These are phyloP conservation scores for Phocides pigmalion DNA, from an alignment of 1,140 invertebrate species.

Conservation along the genomic window DNA sequence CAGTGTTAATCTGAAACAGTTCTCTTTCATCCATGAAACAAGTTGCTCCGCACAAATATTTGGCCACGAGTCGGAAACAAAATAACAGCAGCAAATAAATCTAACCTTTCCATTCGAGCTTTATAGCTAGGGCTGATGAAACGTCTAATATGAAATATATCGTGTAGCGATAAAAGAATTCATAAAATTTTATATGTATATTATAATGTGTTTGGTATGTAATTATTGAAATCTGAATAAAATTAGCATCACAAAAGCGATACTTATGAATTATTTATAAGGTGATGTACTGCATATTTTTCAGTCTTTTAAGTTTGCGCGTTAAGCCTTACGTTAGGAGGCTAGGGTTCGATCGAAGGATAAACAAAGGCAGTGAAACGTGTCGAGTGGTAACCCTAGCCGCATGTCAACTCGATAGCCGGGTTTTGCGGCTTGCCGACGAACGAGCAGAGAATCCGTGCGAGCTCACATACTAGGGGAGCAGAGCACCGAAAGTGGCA, in stretches of 20 bases:
- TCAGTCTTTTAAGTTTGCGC: conserved; percentile 16
- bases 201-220: conserved; percentile 63
- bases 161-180: conserved; percentile 45
- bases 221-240: conserved; percentile 65
- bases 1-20: conserved; percentile 10
- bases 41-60: conserved; percentile 47
- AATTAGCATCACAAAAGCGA: conserved; percentile 62
- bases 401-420: conserved; percentile 55
- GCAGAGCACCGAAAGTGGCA: conserved; percentile 61
- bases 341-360: conserved; percentile 27
- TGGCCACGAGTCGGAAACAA: conserved; percentile 43
- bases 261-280: conserved; percentile 62
- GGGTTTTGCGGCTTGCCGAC: conserved; percentile 65
- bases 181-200: conserved; percentile 50
- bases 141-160: conserved; percentile 17
- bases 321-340: conserved; percentile 23
- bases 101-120: conserved; percentile 25
- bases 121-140: conserved; percentile 41
- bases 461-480: conserved; percentile 64
- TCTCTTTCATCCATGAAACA: conserved; percentile 30
- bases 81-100: conserved; percentile 46
- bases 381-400: conserved; percentile 42
- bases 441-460: conserved; percentile 68
- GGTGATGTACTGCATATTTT: conserved; percentile 33
- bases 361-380: conserved; percentile 33